Conservation (phyloP, 2,113 vertebrate genomes). For the Geococcyx californianus region DNA sequence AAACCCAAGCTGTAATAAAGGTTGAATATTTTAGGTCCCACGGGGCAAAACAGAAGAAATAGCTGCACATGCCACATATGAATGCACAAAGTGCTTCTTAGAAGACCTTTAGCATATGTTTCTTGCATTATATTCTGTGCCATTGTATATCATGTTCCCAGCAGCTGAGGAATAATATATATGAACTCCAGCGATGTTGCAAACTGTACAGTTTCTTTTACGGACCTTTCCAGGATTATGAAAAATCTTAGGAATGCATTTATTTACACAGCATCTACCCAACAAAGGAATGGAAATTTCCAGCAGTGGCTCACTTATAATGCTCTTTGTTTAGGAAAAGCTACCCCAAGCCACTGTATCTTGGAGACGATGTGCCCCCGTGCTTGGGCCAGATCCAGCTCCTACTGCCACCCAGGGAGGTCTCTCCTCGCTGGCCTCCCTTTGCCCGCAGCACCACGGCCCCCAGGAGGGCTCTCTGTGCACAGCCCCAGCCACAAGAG, state of each 20-base stretch:
- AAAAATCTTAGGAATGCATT: slow-evolving; percentile 63
- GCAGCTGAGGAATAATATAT: slow-evolving; percentile 11
- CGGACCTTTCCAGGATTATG: slow-evolving; percentile 21
- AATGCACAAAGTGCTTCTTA: background rate
- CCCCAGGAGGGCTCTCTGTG: rapidly evolving
- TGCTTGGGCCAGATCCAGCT: slow-evolving; percentile 45
- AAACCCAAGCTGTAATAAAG: background rate
- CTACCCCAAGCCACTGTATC: slow-evolving; percentile 64
- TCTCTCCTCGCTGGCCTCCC: background rate
- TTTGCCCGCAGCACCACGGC: rapidly evolving
- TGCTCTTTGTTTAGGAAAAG: slow-evolving; percentile 60
- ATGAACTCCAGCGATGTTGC: slow-evolving; percentile 1
- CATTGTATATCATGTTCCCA: background rate
- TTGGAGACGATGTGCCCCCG: slow-evolving; percentile 32
- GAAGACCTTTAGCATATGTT: slow-evolving; percentile 25
- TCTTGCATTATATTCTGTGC: slow-evolving; percentile 32
- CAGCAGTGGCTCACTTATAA: slow-evolving; percentile 54
- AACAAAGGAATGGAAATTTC: slow-evolving; percentile 72
- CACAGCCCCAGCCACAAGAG: background rate
- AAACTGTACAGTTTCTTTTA: slow-evolving; percentile 27
- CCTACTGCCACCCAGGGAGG: background rate
- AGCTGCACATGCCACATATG: background rate
- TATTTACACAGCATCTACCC: slow-evolving; percentile 67
- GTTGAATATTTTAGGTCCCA: background rate
- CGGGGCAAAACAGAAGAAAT: background rate